Base-by-base conservation (phyloP, 2,797 vertebrate genomes). In the Phoebastria nigripes region DNA sequence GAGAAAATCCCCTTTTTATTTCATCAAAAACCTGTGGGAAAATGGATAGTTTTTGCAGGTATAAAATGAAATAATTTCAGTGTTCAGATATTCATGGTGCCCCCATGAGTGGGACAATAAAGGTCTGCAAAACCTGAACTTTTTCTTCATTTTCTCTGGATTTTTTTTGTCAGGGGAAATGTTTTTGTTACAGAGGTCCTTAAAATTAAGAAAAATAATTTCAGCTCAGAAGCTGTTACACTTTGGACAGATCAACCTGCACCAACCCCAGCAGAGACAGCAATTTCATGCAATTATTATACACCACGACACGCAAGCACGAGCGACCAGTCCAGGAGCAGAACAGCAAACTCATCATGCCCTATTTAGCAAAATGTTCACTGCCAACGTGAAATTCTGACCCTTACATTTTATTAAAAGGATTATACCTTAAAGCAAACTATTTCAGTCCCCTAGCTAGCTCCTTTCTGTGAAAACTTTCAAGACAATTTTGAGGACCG, bases 361-460 rank as follows among this genome's bases (percentile, higher is more conserved):
- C 89, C 92, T 95, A 95, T 95, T 94, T 92, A 93, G 88, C 85
- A 90, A 96, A 82, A 89, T n/a, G 70, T 89, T 90, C 89, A 17
- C 72, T 82, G 65, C 89, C 82, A 59, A 92, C 1, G 10, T 55
- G 85, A 92, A 94, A 94, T 94, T 96, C 88, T 96, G 88, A 97
- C 90, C 91, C 92, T 86, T 70, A 93, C 79, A 89, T 95, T 94
- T 93, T 95, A 87, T 95, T 96, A 96, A 94, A 96, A 82, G 91
- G 85, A 94, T 95, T 95, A 95, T 89, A 52, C 90, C 90, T 82
- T 80, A 94, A 94, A 96, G 93, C 62, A 95, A 95, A 95, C 93
- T 85, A 92, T 89, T 95, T 80, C 82, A 9, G 89, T 87, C 71
- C 88, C 74, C 82, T 65, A 59, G 28, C 83, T 51, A 17, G 81